Evolutionary conservation across 1,140 invertebrate species (phyloP), one percentile per base, ranked within the genome.

Genomic region (Zaprionus davidi): DNA sequence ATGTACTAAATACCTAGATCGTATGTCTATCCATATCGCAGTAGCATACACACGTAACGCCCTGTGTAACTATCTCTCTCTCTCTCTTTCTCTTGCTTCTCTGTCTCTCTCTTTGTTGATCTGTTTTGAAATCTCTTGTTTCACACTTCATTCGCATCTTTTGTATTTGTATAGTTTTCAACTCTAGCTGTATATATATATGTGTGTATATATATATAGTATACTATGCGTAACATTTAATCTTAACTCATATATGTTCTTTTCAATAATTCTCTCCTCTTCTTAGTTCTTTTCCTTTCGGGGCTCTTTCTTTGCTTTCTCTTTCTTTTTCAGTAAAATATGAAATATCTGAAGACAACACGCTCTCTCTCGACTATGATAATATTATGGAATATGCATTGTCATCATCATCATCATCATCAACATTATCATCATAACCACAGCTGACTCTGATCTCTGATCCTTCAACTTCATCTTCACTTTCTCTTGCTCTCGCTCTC

Each of bases 121-220:
- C 0, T 59, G 24, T 73, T 62, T 64, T 6, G 15, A 41, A 41
- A 41, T 41, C 63, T 70, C 68, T 53, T 78, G n/a, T 12, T 58
- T 77, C 72, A 68, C 55, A 56, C 81, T 85, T 53, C 24, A 55
- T 28, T 51, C 46, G 41, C 7, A 9, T 20, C 7, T 46, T 3
- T 51, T 24, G 46, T 41, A 60, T 73, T 76, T 71, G 34, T 66
- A 72, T 67, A 73, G 74, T 66, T 73, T 70, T 71, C 67, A 71
- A 71, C 67, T 71, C 72, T 75, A 75, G 71, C 71, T 60, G 65
- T 63, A 63, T 66, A 63, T 44, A 58, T 70, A 28, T 70, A 22
- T 34, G 26, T 70, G 13, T 70, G 26, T 34, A n/a, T 63, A 28
- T 70, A 36, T 34, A 22, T 44, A 55, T 70, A 31, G 36, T 68